A percentile compares a stretch with the other conserved stretches of the same genome.
These are phyloP conservation scores for Nansenia antarctica DNA, from an alignment of 2,113 vertebrate genomes.

Conservation along the genomic window DNA sequence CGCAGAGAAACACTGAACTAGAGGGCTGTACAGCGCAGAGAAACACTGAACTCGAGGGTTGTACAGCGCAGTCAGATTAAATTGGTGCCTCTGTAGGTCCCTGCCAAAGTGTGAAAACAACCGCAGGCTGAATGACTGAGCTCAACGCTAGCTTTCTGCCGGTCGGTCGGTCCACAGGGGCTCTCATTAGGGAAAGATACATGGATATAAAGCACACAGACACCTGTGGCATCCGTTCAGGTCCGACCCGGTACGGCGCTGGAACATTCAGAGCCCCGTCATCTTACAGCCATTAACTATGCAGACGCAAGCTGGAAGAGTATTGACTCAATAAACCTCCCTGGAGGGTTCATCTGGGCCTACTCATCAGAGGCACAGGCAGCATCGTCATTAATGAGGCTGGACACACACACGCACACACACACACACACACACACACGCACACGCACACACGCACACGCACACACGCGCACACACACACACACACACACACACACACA, in stretches of 20 bases:
- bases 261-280: too few relatives aligned
- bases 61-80: background rate
- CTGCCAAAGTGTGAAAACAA: background rate
- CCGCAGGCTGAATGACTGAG: background rate
- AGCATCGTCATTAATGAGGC: background rate
- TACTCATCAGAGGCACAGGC: background rate
- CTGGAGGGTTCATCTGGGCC: background rate
- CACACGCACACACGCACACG: background rate
- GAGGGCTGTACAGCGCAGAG: background rate
- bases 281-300: too few relatives aligned
- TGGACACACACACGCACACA: background rate
- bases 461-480: background rate
- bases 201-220: background rate
- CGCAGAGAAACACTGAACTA: background rate
- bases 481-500: background rate
- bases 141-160: background rate
- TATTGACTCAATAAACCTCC: background rate
- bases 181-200: background rate
- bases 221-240: background rate
- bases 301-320: background rate
- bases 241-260: too few relatives aligned
- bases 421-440: background rate
- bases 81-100: background rate
- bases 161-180: background rate
- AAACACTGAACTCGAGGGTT: background rate